Evolutionary conservation across 2,888 invertebrate species (phyloP).

Genomic region (Stramonita haemastoma): DNA sequence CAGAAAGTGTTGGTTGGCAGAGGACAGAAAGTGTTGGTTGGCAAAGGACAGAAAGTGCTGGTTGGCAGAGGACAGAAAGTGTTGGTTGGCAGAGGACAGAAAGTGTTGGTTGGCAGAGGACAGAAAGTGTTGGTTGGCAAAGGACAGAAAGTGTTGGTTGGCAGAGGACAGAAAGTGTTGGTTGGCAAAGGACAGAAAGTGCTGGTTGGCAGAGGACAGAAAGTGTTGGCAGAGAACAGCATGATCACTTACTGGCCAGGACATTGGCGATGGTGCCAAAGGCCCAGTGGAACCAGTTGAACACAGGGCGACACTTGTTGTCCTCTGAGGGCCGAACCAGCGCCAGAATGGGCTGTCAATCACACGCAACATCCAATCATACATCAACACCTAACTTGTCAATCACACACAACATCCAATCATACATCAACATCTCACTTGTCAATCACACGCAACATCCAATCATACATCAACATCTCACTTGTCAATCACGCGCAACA

Average conservation of each 20-base stretch:
- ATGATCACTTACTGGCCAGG: slow-evolving; percentile 74
- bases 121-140: background rate
- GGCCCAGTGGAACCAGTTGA: slow-evolving; percentile 78
- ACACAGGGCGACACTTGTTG: slow-evolving; percentile 70
- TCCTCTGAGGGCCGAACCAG: slow-evolving; percentile 72
- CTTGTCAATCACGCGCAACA: too few relatives aligned
- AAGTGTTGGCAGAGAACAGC: background rate
- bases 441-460: too few relatives aligned
- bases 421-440: background rate
- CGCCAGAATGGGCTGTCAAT: slow-evolving; percentile 73
- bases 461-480: too few relatives aligned
- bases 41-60: background rate
- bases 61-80: background rate
- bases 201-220: background rate
- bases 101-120: too few relatives aligned
- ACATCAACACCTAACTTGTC: background rate
- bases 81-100: background rate
- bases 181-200: background rate
- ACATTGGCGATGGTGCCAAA: slow-evolving; percentile 76
- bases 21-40: background rate
- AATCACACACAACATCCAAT: too few relatives aligned
- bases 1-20: too few relatives aligned
- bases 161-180: background rate
- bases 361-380: background rate
- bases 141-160: too few relatives aligned